Percentiles rank a stretch among this genome's conserved stretches.
Conservation (phyloP, 2,888 invertebrate genomes). For the Athalia rosae region DNA sequence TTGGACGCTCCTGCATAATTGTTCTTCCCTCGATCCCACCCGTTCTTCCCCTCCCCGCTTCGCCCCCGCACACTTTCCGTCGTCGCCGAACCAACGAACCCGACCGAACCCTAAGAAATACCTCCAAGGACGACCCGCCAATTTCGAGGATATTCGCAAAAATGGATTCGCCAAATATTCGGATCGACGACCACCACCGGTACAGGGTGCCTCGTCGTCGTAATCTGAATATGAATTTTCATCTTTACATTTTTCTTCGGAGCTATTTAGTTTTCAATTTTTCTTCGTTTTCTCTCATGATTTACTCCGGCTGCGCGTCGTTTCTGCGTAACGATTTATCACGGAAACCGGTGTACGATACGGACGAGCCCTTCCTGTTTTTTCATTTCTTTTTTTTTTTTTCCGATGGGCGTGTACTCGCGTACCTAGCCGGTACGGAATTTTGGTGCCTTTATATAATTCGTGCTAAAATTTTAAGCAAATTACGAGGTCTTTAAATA, state of each 20-base stretch:
- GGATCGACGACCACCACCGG: no score
- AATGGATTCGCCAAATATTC: no score
- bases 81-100: slow-evolving; percentile 20
- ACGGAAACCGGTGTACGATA: no score
- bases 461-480: slow-evolving; percentile 50
- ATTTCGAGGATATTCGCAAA: no score
- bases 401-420: not conserved
- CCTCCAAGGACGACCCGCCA: slow-evolving; percentile 37
- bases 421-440: no score
- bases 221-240: no score
- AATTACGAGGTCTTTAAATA: slow-evolving; percentile 62
- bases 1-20: slow-evolving; percentile 67
- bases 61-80: slow-evolving; percentile 10
- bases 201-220: no score
- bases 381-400: not conserved
- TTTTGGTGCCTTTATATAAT: slow-evolving; percentile 46
- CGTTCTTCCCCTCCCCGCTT: not conserved
- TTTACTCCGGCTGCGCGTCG: no score
- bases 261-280: no score
- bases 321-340: no score
- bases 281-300: no score
- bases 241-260: no score
- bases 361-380: not conserved
- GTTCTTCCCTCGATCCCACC: slow-evolving; percentile 53
- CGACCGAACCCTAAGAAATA: slow-evolving; percentile 44